A percentile compares a stretch with the other conserved stretches of the same genome.
Conservation (phyloP, 23 tunicate species). For the Diplosoma virens region DNA sequence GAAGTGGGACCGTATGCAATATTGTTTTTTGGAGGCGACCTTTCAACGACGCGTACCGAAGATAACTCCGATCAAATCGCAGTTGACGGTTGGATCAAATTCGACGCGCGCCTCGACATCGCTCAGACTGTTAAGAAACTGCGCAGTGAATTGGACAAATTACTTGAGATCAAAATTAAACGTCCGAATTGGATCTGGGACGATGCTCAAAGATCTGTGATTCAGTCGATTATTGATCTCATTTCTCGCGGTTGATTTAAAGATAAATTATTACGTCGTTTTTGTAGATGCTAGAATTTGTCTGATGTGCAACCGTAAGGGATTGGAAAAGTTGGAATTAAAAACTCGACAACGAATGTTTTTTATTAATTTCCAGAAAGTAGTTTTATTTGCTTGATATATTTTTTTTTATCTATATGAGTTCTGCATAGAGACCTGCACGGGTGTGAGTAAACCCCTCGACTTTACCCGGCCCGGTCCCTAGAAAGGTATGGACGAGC, state of each 20-base stretch:
- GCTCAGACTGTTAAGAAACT: slow-evolving; percentile 60
- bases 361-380: no score
- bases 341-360: no score
- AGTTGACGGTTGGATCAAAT: slow-evolving; percentile 78
- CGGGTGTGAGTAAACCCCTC: no score
- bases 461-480: no score
- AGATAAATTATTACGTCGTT: no score
- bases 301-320: no score
- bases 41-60: slow-evolving; percentile 33
- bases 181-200: slow-evolving; percentile 21
- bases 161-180: slow-evolving; percentile 50
- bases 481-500: no score
- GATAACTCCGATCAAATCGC: slow-evolving; percentile 54
- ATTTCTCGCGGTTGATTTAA: slow-evolving; percentile 21
- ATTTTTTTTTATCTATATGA: no score
- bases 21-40: slow-evolving; percentile 81
- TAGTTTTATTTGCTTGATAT: no score
- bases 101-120: slow-evolving; percentile 43
- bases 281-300: no score
- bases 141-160: slow-evolving; percentile 60
- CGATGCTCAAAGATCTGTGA: slow-evolving; percentile 7
- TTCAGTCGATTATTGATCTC: slow-evolving; percentile 28
- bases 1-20: slow-evolving; percentile 65
- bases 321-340: no score
- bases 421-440: no score